Evolutionary conservation across 2,113 vertebrate genomes (phyloP).

Genomic region (Cynocephalus volans): DNA sequence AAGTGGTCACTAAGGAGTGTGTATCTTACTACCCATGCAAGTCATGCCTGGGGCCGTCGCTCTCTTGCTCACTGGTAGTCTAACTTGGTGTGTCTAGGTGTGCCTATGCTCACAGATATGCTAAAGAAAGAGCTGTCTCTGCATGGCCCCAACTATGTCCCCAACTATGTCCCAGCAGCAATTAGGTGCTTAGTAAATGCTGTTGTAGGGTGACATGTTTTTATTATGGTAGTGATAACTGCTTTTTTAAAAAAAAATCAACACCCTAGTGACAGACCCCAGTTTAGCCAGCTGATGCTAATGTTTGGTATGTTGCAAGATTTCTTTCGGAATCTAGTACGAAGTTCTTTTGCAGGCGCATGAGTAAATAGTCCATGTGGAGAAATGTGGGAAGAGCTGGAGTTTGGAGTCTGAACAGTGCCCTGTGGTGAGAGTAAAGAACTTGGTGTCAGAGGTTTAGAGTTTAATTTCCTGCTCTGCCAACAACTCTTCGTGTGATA

Average conservation of each 20-base stretch:
- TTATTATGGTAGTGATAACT: neutral
- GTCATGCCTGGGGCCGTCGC: neutral
- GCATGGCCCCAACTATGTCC: neutral
- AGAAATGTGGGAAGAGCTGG: neutral
- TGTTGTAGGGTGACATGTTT: neutral
- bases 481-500: conserved; percentile 67
- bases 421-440: conserved; percentile 12
- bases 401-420: neutral
- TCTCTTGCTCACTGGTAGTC: neutral
- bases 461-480: conserved; percentile 76
- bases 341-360: neutral
- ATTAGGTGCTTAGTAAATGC: conserved; percentile 14
- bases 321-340: conserved; percentile 60
- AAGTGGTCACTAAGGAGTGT: neutral
- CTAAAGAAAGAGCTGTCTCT: neutral
- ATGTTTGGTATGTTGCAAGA: conserved; percentile 15
- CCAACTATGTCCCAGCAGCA: neutral
- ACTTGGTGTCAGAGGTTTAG: conserved; percentile 74
- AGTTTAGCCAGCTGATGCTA: conserved; percentile 41
- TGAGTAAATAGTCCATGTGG: conserved; percentile 30
- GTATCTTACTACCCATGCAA: neutral
- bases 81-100: neutral
- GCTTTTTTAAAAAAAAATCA: neutral
- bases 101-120: neutral
- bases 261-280: neutral